These are phyloP conservation scores for Hemichromis elongatus DNA, from an alignment of 2,113 vertebrate genomes.

Conservation along the genomic window DNA sequence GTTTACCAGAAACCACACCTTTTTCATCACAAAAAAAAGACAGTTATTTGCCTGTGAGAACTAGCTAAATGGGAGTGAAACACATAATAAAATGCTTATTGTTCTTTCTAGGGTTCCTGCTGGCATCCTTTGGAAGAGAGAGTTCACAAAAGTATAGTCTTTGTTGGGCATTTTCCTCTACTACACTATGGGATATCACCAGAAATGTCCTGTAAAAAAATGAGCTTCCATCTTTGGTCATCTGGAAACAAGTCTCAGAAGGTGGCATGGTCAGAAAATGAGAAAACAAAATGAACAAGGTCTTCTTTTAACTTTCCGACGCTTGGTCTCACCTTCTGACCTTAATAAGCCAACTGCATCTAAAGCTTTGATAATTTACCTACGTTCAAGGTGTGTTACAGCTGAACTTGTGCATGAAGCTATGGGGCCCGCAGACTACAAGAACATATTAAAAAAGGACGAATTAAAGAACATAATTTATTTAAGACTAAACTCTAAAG, in stretches of 20 bases:
- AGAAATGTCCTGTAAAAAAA: neutral
- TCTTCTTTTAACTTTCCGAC: neutral
- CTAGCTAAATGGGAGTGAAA: neutral
- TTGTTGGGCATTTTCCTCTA: neutral
- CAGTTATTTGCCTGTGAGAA: neutral
- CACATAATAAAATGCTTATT: neutral
- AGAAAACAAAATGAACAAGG: neutral
- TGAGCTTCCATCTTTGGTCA: neutral
- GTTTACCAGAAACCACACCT: slow-evolving; percentile 10
- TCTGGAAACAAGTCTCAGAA: neutral
- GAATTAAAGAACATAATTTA: slow-evolving; percentile 71
- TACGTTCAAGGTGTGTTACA: neutral
- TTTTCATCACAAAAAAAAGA: neutral
- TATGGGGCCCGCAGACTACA: neutral
- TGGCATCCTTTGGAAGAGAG: neutral
- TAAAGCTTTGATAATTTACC: neutral
- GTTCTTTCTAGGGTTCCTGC: neutral
- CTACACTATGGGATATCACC: neutral
- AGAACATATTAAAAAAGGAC: neutral
- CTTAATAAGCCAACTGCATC: neutral
- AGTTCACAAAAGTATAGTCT: neutral
- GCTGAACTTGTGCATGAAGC: neutral
- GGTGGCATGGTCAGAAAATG: neutral
- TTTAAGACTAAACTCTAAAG: slow-evolving; percentile 71
- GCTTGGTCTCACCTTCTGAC: neutral